Percentiles rank a stretch among this genome's conserved stretches.
Conservation (phyloP, 2,888 invertebrate species). For the Scaptomyza tumidula region DNA sequence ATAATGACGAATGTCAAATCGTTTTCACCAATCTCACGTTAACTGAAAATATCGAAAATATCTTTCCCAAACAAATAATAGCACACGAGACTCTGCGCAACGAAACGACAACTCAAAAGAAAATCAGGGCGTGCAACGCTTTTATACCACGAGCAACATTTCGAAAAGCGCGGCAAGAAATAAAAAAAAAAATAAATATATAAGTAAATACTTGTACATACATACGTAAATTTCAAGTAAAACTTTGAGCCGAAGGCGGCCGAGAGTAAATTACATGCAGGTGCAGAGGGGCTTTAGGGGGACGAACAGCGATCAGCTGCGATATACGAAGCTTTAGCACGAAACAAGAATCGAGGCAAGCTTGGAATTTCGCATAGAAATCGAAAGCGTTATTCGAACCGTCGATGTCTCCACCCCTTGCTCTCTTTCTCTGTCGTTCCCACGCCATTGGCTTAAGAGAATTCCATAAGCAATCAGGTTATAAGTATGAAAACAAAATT, state of each 20-base stretch:
- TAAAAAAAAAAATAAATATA: conserved; percentile 22
- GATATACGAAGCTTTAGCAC: conserved; percentile 43
- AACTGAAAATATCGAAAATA: conserved; percentile 26
- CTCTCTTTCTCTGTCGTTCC: conserved; percentile 4
- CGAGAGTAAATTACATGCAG: conserved; percentile 50
- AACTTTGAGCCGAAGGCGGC: conserved; percentile 62
- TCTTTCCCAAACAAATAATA: conserved; percentile 74
- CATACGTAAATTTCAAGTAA: conserved; percentile 51
- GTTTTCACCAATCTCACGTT: conserved; percentile 68
- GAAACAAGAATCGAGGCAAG: conserved; percentile 55
- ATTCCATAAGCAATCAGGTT: conserved; percentile 62
- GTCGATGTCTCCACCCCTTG: conserved; percentile 1
- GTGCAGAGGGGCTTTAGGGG: conserved; percentile 15
- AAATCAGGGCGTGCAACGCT: conserved; percentile 83
- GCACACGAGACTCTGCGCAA: conserved; percentile 84
- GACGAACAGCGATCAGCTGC: conserved; percentile 63
- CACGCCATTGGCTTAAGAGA: conserved; percentile 20
- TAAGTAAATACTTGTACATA: conserved; percentile 21
- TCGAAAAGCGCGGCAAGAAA: conserved; percentile 47
- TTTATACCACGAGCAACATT: conserved; percentile 81
- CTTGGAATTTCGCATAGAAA: conserved; percentile 73
- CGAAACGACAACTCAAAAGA: conserved; percentile 84
- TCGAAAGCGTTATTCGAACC: conserved; percentile 53
- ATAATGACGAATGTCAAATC: conserved; percentile 39
- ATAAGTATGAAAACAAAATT: conserved; percentile 59